A percentile compares a stretch with the other conserved stretches of the same genome.
These are phyloP conservation scores for Gymnothorax javanicus DNA, from an alignment of 2,797 vertebrate species.

Conservation along the genomic window DNA sequence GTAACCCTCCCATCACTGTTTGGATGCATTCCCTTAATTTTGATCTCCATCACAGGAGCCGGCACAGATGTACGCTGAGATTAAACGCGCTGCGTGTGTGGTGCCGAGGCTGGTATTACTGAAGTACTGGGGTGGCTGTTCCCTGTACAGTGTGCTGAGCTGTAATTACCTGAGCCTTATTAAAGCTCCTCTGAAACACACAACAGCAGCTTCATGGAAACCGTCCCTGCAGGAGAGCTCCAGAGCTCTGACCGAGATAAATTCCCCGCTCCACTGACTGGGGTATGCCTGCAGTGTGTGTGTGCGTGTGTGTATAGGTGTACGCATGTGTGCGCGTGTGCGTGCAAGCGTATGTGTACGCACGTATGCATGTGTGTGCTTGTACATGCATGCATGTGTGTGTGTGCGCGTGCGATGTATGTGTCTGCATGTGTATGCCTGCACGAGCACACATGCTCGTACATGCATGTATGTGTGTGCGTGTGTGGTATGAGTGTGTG, in stretches of 20 bases:
- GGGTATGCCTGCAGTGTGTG: neutral
- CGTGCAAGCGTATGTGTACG: neutral
- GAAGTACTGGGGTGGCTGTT: neutral
- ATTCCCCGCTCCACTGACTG: neutral
- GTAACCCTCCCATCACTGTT: slow-evolving; percentile 56
- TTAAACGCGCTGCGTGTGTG: slow-evolving; percentile 52
- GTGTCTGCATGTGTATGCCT: neutral
- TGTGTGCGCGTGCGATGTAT: neutral
- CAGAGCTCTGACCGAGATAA: neutral
- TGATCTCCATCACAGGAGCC: slow-evolving; percentile 65
- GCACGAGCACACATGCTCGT: no score
- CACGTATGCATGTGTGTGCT: neutral
- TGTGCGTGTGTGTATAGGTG: neutral
- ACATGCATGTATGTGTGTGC: no score
- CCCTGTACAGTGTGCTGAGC: neutral
- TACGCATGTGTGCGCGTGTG: neutral
- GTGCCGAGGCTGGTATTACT: neutral
- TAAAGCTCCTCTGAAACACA: neutral
- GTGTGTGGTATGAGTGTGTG: neutral
- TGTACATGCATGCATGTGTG: no score
- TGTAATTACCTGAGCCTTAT: neutral
- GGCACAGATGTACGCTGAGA: slow-evolving; percentile 49
- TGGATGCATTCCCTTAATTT: slow-evolving; percentile 71
- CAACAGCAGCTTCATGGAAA: neutral
- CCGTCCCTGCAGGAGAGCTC: neutral